Evolutionary conservation across 1,140 invertebrate genomes (phyloP).

Genomic region (Lucilia cuprina): DNA sequence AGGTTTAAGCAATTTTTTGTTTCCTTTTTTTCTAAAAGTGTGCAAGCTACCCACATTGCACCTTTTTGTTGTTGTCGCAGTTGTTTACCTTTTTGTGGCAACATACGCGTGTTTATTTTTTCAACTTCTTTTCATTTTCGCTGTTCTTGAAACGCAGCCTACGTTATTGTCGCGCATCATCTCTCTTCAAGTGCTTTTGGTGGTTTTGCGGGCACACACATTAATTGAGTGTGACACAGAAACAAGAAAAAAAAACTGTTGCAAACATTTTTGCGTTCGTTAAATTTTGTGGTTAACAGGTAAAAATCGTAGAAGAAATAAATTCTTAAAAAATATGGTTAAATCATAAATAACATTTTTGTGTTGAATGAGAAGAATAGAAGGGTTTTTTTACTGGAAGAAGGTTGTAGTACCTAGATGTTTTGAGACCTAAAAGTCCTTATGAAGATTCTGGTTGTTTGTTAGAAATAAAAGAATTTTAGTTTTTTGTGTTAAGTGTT

Average conservation of each 20-base stretch:
- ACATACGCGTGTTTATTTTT: neutral
- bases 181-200: neutral
- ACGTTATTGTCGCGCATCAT: slow-evolving; percentile 2
- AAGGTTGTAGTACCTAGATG: neutral
- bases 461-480: too few species aligned
- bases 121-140: neutral
- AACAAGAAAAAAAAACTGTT: neutral
- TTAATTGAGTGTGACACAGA: slow-evolving; percentile 17
- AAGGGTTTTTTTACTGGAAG: neutral
- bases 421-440: neutral
- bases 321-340: neutral
- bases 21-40: neutral
- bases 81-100: neutral
- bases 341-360: slow-evolving; percentile 8
- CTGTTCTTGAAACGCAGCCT: neutral
- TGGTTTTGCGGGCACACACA: neutral
- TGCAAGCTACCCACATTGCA: slow-evolving; percentile 5
- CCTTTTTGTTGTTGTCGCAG: neutral
- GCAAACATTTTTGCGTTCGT: neutral
- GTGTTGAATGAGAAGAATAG: neutral
- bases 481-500: too few species aligned
- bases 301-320: neutral
- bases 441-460: neutral
- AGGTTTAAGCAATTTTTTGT: neutral
- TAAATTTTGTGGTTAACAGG: neutral